Conservation (phyloP, 1,140 invertebrate species). For the Drosophila ananassae region DNA sequence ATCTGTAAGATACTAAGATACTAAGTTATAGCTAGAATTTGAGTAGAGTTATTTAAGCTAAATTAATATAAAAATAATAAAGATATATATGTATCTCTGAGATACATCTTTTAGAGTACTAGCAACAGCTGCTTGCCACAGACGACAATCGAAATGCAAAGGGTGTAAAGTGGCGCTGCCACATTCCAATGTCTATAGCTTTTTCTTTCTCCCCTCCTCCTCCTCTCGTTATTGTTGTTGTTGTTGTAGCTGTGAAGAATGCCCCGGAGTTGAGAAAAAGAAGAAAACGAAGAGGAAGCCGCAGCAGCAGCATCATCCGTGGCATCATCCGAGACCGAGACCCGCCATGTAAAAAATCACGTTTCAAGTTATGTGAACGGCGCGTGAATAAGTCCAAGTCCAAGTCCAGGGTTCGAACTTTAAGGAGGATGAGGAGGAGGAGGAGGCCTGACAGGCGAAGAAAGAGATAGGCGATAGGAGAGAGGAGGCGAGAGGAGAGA, state of each 20-base stretch:
- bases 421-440: neutral
- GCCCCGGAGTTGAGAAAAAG: constrained; percentile 41
- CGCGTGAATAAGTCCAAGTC: constrained; percentile 69
- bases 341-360: constrained; percentile 68
- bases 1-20: no score
- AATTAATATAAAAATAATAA: no score
- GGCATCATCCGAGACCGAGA: constrained; percentile 36
- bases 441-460: constrained; percentile 4
- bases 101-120: no score
- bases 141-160: constrained; percentile 38
- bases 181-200: constrained; percentile 60
- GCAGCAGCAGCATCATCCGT: constrained; percentile 30
- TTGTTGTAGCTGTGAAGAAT: constrained; percentile 60
- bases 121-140: constrained; percentile 51
- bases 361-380: constrained; percentile 74
- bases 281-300: constrained; percentile 28
- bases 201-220: constrained; percentile 12
- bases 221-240: constrained; percentile 21
- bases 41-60: no score
- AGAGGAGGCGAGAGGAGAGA: neutral
- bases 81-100: no score
- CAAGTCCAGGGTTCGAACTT: constrained; percentile 40
- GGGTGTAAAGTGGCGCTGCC: constrained; percentile 64
- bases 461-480: constrained; percentile 10
- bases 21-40: no score